phyloP scores from a whole-genome alignment of 2,113 vertebrate genomes.

The Semicossyphus pulcher region DNA sequence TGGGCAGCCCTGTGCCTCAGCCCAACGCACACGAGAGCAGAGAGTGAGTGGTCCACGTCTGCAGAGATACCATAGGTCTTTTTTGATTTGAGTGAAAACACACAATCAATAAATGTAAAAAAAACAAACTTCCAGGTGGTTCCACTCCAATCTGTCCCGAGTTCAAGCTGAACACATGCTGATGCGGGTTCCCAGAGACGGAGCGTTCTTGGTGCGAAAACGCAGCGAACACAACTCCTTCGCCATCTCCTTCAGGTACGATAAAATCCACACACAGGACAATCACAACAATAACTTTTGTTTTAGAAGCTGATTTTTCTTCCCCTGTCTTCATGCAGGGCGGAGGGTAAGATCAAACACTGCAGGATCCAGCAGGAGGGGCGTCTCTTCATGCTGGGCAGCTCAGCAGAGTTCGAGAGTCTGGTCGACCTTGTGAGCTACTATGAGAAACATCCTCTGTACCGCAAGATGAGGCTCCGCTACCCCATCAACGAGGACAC shows the following conservation, averaged over 20 bases:
- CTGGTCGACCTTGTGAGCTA: conserved; percentile 89
- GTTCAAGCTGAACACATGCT: conserved; percentile 91
- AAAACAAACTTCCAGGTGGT: conserved; percentile 82
- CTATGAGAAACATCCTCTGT: conserved; percentile 89
- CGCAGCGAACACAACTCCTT: conserved; percentile 87
- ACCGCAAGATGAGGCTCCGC: conserved; percentile 91
- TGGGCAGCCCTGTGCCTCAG: conserved; percentile 87
- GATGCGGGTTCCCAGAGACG: conserved; percentile 88
- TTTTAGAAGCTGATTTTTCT: neutral
- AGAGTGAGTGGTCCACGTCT: conserved; percentile 79
- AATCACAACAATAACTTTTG: neutral
- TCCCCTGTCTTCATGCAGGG: conserved; percentile 68
- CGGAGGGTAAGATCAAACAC: conserved; percentile 92
- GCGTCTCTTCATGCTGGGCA: conserved; percentile 90
- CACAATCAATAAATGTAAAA: neutral
- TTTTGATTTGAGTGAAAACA: neutral
- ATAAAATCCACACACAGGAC: neutral
- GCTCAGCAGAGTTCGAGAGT: conserved; percentile 89
- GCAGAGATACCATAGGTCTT: too few species aligned
- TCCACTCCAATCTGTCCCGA: conserved; percentile 86
- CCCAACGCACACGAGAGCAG: conserved; percentile 91
- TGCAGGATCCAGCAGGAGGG: conserved; percentile 91
- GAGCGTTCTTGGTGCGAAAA: conserved; percentile 89
- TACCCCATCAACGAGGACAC: conserved; percentile 92
- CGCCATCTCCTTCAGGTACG: conserved; percentile 90